Evolutionary conservation across 2,888 invertebrate species (phyloP).

Genomic region (Drosophila imparisetae): DNA sequence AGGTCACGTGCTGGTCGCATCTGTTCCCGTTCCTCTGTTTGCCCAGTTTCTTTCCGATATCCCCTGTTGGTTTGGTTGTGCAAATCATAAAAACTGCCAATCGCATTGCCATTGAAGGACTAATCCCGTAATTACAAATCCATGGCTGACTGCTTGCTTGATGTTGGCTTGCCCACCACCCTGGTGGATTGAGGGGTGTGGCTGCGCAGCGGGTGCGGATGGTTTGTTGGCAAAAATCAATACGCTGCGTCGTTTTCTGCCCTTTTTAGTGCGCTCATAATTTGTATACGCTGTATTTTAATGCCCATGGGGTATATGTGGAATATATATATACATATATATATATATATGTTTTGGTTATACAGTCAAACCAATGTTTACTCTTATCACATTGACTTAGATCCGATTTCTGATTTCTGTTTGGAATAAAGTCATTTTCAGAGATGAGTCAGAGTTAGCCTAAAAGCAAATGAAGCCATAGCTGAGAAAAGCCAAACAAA

Average conservation of each 20-base stretch:
- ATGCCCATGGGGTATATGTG: not conserved
- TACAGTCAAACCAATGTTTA: not conserved
- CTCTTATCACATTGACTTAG: not conserved
- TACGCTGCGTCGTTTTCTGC: constrained; percentile 44
- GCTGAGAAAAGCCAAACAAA: not conserved
- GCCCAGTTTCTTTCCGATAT: not conserved
- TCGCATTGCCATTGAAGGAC: constrained; percentile 55
- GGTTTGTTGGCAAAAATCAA: constrained; percentile 60
- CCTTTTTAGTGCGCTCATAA: constrained; percentile 52
- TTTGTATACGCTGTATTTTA: constrained; percentile 55
- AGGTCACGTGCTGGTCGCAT: constrained; percentile 33
- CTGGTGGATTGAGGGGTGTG: not conserved
- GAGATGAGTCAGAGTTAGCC: not conserved
- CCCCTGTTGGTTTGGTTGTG: constrained; percentile 33
- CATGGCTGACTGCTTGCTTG: constrained; percentile 47
- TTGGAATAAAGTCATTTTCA: not conserved
- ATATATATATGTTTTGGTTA: not conserved
- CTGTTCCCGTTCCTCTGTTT: not conserved
- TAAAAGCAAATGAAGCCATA: too few relatives aligned
- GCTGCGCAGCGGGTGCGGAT: not conserved
- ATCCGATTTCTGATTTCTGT: not conserved
- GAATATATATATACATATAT: too few relatives aligned
- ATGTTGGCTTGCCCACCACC: constrained; percentile 6
- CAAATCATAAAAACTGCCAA: constrained; percentile 59
- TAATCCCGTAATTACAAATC: constrained; percentile 78